These are phyloP conservation scores for Gracilinanus agilis DNA, from an alignment of 2,113 vertebrate genomes.

Conservation along the genomic window DNA sequence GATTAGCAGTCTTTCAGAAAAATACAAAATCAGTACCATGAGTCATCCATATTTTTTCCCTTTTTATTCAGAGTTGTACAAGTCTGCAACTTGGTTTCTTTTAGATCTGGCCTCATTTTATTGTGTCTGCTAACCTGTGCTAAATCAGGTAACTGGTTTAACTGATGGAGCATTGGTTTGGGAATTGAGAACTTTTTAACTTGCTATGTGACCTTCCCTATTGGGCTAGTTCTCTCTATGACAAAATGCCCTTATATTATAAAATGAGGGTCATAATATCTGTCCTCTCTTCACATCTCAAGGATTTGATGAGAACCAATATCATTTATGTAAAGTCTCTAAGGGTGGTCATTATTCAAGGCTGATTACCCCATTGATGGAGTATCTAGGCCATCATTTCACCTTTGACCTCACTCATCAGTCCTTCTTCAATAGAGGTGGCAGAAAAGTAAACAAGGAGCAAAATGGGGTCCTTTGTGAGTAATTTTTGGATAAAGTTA, in stretches of 20 bases:
- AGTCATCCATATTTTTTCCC: neutral
- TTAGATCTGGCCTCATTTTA: neutral
- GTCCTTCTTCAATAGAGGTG: neutral
- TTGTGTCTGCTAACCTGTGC: neutral
- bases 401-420: slow-evolving; percentile 22
- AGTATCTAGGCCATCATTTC: neutral
- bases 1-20: slow-evolving; percentile 28
- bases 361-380: neutral
- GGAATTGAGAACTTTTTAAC: neutral
- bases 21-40: slow-evolving; percentile 9
- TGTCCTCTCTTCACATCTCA: neutral
- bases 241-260: neutral
- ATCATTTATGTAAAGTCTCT: neutral
- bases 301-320: neutral
- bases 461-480: neutral
- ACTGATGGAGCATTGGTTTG: neutral
- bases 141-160: neutral
- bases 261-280: neutral
- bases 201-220: neutral
- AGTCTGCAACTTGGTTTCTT: slow-evolving; percentile 1
- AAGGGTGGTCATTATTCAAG: neutral
- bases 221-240: neutral
- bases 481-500: neutral
- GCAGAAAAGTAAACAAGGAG: slow-evolving; percentile 13
- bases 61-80: slow-evolving; percentile 46